Percentiles rank a stretch among this genome's conserved stretches.
Evolutionary conservation across 2,113 vertebrate species (phyloP).

Genomic region (Eleginops maclovinus): DNA sequence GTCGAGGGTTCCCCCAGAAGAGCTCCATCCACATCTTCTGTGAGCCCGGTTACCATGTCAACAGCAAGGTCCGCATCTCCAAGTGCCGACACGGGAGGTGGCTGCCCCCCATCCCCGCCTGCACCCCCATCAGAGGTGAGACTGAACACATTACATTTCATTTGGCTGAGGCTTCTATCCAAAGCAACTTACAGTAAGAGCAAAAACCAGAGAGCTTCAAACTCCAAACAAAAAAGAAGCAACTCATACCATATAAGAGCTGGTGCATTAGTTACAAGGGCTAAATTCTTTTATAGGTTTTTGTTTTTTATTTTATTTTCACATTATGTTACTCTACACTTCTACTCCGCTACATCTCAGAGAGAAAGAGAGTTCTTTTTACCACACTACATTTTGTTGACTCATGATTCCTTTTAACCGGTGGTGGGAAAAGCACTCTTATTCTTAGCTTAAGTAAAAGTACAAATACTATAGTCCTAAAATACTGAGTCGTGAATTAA

Average conservation of each 20-base stretch:
- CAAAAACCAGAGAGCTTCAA: too few relatives aligned
- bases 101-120: slow-evolving; percentile 63
- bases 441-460: too few relatives aligned
- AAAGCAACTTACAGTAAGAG: too few relatives aligned
- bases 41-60: slow-evolving; percentile 74
- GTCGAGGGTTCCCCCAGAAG: slow-evolving; percentile 76
- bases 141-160: too few relatives aligned
- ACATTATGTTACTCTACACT: not conserved
- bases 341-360: not conserved
- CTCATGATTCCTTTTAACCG: not conserved
- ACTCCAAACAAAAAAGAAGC: too few relatives aligned
- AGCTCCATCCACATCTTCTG: slow-evolving; percentile 80
- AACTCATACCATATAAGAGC: too few relatives aligned
- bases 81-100: slow-evolving; percentile 74
- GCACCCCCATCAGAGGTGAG: slow-evolving; percentile 69
- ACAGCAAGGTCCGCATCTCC: slow-evolving; percentile 20
- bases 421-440: too few relatives aligned
- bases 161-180: too few relatives aligned
- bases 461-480: too few relatives aligned
- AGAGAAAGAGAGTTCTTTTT: not conserved
- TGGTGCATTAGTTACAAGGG: too few relatives aligned
- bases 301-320: not conserved
- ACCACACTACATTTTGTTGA: not conserved
- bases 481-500: too few relatives aligned
- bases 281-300: too few relatives aligned